A percentile compares a stretch with the other conserved stretches of the same genome.
These are phyloP conservation scores for Macrotus californicus DNA, from an alignment of 2,113 vertebrate genomes.

Conservation along the genomic window DNA sequence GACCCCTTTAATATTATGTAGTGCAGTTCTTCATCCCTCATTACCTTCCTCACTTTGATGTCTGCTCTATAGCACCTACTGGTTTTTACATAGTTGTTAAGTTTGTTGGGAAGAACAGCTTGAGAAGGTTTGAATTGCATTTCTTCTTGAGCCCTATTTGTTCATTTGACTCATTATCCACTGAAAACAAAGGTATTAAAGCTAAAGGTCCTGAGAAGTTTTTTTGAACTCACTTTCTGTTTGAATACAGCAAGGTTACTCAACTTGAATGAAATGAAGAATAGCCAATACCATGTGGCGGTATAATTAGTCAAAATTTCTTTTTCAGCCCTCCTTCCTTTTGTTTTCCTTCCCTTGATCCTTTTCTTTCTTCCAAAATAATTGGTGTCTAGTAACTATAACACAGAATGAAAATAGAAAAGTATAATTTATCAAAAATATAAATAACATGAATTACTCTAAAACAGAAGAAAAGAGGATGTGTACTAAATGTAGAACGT, in stretches of 20 bases:
- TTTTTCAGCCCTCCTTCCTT: background rate
- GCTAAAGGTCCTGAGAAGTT: background rate
- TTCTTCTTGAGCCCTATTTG: background rate
- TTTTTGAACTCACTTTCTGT: background rate
- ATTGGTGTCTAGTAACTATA: background rate
- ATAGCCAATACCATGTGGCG: background rate
- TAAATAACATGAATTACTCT: background rate
- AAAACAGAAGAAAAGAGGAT: background rate
- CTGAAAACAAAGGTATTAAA: background rate
- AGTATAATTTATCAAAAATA: background rate
- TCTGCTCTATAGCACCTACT: background rate
- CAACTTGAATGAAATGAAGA: background rate
- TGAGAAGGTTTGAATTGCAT: background rate
- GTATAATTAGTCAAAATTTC: background rate
- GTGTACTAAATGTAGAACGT: background rate
- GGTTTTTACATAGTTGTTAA: background rate
- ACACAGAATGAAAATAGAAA: background rate
- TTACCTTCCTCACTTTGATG: background rate
- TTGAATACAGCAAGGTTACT: background rate
- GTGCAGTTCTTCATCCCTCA: background rate
- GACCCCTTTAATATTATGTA: background rate
- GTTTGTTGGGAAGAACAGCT: background rate
- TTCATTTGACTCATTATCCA: background rate
- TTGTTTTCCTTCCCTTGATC: background rate
- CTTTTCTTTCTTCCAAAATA: background rate